These are phyloP conservation scores for Hedychridium roseum DNA, from an alignment of 2,888 invertebrate species.

Conservation along the genomic window DNA sequence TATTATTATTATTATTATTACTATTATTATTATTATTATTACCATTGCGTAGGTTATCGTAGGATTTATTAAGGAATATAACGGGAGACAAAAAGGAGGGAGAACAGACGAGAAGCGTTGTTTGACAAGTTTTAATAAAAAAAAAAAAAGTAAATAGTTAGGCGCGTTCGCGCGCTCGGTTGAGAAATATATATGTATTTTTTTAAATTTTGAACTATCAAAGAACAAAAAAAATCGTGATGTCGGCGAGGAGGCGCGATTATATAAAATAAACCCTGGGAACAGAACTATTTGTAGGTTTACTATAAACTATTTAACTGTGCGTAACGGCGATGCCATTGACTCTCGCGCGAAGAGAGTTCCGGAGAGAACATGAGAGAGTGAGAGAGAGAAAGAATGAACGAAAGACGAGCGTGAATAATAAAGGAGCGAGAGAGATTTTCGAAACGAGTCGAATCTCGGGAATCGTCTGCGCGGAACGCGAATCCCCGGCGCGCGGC, in stretches of 20 bases:
- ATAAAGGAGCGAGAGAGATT: too few relatives aligned
- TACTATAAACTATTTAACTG: conserved; percentile 42
- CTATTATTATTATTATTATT: conserved; percentile 30
- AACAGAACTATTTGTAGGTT: conserved; percentile 54
- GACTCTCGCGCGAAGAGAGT: conserved; percentile 30
- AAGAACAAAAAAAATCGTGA: conserved; percentile 37
- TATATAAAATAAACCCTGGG: conserved; percentile 45
- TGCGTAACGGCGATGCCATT: conserved; percentile 36
- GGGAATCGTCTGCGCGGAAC: too few relatives aligned
- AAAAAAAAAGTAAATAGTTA: conserved; percentile 48
- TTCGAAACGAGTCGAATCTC: too few relatives aligned
- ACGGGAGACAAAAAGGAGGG: conserved; percentile 4
- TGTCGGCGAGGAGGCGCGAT: conserved; percentile 38
- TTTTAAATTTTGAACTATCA: conserved; percentile 62
- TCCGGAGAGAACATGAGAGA: too few relatives aligned
- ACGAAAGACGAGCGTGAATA: too few relatives aligned
- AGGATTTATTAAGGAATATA: conserved; percentile 37
- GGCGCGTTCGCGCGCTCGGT: conserved; percentile 45
- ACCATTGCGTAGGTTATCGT: conserved; percentile 38
- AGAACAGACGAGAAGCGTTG: conserved; percentile 27
- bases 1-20: conserved; percentile 30
- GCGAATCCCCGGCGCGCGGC: too few relatives aligned
- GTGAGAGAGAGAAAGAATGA: too few relatives aligned
- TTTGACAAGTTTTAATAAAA: conserved; percentile 45
- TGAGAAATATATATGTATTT: conserved; percentile 63